phyloP scores from a whole-genome alignment of 2,113 vertebrate genomes.

The Felis catus region F.catus_Fca126_mat1.0 CM031411.1:86563501-86564000 shows the following conservation, averaged over 20 bases:
- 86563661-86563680: slow-evolving; percentile 23
- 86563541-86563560: background rate
- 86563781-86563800: background rate
- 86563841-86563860: background rate
- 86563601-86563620: slow-evolving; percentile 15
- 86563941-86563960: background rate
- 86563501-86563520: slow-evolving; percentile 19
- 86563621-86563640: background rate
- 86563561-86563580: slow-evolving; percentile 9
- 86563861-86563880: slow-evolving; percentile 15
- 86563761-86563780: background rate
- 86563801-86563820: background rate
- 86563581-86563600: background rate
- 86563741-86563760: background rate
- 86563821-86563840: slow-evolving; percentile 27
- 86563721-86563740: slow-evolving; percentile 32
- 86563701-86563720: background rate
- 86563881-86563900: background rate
- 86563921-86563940: background rate
- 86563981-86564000: slow-evolving; percentile 14
- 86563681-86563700: background rate
- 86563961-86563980: background rate
- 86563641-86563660: slow-evolving; percentile 33
- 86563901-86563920: background rate
- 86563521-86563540: background rate